Evolutionary conservation across 2,888 invertebrate species (phyloP), one percentile per base, ranked within the genome.

Genomic region (Leptinotarsa peninsularis): DNA sequence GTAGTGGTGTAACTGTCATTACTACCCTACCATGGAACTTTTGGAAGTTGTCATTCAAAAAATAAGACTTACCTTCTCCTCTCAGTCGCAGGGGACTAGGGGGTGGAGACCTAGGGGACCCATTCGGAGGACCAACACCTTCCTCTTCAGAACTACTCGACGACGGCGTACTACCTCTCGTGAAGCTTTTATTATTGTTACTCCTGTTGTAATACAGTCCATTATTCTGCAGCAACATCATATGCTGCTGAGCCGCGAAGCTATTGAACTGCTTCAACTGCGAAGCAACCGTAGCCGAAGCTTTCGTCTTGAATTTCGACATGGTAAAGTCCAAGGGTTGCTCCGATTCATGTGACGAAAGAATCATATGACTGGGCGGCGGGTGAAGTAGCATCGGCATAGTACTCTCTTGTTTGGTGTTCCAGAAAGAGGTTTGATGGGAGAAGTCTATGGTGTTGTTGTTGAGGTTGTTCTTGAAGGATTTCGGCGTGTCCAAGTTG

Each of bases 301-400:
- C 81, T 83, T 88, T 88, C 83, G 88, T 87, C 80, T 89, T 89
- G 79, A 91, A 89, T 77, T 91, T 91, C 78, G 91, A 91, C 90
- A 93, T 93, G 87, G 93, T 93, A 89, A 93, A 94, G 90, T 94
- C 94, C 84, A 93, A 90, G 82, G 93, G 93, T 89, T 93, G 93
- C 87, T 91, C 91, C 75, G 88, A 75, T 85, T 89, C 82, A 79
- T 88, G 88, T 74, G 86, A 89, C 88, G 90, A 90, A 88, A 88
- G 85, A 78, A 88, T 85, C 83, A 89, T 87, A 82, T 89, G 89
- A 78, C 86, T 86, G 76, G 89, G 87, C 86, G 90, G 90, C 83
- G 91, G 91, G 69, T 86, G 85, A 87, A 92, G 90, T 84, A 90
- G 84, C 91, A 92, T 92, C 88, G 92, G 93, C 91, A 92, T 91